phyloP scores from a whole-genome alignment of 1,140 invertebrate species.

The Trichonephila inaurata region DNA sequence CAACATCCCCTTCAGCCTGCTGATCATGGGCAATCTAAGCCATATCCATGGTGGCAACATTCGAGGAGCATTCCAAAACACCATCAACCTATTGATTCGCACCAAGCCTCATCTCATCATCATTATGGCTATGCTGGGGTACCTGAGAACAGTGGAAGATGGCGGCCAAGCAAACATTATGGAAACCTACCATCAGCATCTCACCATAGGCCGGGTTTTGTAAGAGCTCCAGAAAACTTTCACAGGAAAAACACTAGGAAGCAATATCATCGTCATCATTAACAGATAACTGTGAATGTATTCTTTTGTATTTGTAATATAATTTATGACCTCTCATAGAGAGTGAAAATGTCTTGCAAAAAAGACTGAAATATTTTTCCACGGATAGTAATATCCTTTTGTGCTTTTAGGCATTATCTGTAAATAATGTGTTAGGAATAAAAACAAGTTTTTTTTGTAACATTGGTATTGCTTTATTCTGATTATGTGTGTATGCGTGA shows the following conservation, averaged over 20 bases:
- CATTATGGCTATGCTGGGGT: slow-evolving; percentile 5
- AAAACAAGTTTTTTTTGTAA: too few species aligned
- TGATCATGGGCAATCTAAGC: not conserved
- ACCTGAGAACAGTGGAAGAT: not conserved
- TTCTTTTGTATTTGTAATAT: not conserved
- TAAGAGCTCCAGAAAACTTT: not conserved
- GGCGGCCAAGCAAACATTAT: not conserved
- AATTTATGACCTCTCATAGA: not conserved
- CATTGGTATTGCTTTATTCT: too few species aligned
- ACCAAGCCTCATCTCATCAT: not conserved
- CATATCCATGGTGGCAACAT: slow-evolving; percentile 19
- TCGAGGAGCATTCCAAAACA: not conserved
- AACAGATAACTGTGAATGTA: not conserved
- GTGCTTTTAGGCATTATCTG: not conserved
- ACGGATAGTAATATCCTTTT: not conserved
- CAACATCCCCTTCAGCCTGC: not conserved
- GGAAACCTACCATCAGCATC: not conserved
- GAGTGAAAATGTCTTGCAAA: not conserved
- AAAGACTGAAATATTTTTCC: not conserved
- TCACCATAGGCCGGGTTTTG: not conserved
- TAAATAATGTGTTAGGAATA: too few species aligned
- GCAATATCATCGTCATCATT: not conserved
- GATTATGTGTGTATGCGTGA: too few species aligned
- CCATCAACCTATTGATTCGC: not conserved
- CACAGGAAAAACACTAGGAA: not conserved